These are phyloP conservation scores for Cryptus viduatorius DNA, from an alignment of 2,888 invertebrate species.

Conservation along the genomic window DNA sequence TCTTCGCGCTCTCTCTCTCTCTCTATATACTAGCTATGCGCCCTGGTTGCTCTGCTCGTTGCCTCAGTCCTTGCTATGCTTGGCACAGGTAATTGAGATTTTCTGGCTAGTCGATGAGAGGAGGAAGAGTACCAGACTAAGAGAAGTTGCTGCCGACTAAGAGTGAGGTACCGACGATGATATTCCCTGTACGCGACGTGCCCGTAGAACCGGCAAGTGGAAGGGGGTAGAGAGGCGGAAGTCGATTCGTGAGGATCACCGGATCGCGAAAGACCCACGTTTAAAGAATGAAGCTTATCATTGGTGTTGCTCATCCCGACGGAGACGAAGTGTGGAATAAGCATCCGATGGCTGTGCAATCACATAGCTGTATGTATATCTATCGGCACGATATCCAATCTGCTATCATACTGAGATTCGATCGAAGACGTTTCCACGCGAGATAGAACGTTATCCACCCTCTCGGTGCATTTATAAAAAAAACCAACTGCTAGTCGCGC, in stretches of 20 bases:
- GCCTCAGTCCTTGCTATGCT: constrained; percentile 70
- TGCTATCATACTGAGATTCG: neutral
- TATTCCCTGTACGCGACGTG: constrained; percentile 29
- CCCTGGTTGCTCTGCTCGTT: constrained; percentile 57
- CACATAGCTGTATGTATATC: neutral
- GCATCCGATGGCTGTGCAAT: constrained; percentile 52
- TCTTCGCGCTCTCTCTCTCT: constrained; percentile 15
- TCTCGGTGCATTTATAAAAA: neutral
- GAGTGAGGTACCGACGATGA: constrained; percentile 52
- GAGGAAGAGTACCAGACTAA: constrained; percentile 49
- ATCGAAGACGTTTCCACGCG: neutral
- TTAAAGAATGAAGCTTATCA: constrained; percentile 56
- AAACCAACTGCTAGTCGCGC: neutral
- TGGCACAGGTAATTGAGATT: constrained; percentile 80
- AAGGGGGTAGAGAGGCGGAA: constrained; percentile 49
- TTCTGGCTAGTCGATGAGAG: constrained; percentile 73
- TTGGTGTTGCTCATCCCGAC: constrained; percentile 47
- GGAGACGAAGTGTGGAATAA: constrained; percentile 59
- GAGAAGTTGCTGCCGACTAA: constrained; percentile 16
- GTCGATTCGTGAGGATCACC: constrained; percentile 57
- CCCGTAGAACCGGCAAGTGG: too few species aligned
- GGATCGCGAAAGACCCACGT: constrained; percentile 44
- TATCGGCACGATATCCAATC: neutral
- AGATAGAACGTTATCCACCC: neutral
- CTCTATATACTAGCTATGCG: constrained; percentile 20